phyloP scores from a whole-genome alignment of 1,140 invertebrate species.

The Cydia amplana region DNA sequence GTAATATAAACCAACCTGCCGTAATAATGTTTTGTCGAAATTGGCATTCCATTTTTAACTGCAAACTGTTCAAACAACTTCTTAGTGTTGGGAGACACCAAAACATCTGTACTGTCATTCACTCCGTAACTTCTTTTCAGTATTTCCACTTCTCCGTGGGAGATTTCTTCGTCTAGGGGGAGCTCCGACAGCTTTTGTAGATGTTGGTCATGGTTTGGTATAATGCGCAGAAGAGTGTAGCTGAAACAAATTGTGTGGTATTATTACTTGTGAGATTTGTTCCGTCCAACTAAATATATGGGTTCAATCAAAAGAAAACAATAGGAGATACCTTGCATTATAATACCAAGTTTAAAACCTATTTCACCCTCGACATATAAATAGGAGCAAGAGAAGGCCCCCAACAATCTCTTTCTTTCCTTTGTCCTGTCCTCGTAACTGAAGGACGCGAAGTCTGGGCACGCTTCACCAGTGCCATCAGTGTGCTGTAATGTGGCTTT shows the following conservation, averaged over 20 bases:
- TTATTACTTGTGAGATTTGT: too few relatives aligned
- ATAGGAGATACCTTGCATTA: too few relatives aligned
- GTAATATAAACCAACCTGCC: conserved; percentile 53
- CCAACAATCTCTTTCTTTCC: too few relatives aligned
- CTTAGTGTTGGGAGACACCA: conserved; percentile 51
- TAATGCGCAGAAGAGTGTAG: conserved; percentile 55
- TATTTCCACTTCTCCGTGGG: conserved; percentile 50
- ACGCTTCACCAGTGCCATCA: too few relatives aligned
- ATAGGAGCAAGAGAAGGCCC: too few relatives aligned
- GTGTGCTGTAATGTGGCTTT: too few relatives aligned
- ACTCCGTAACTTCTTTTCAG: conserved; percentile 60
- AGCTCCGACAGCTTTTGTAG: conserved; percentile 44
- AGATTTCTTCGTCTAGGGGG: conserved; percentile 39
- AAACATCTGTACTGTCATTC: conserved; percentile 65
- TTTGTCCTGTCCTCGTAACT: too few relatives aligned
- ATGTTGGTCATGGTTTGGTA: conserved; percentile 48
- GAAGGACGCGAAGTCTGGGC: too few relatives aligned
- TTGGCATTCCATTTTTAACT: conserved; percentile 42
- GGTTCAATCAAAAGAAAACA: too few relatives aligned
- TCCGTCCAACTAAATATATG: too few relatives aligned
- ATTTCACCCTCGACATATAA: too few relatives aligned
- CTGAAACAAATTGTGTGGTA: conserved; percentile 39
- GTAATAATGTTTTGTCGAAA: conserved; percentile 59
- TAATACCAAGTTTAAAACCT: too few relatives aligned
- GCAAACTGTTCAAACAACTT: conserved; percentile 46